phyloP scores from a whole-genome alignment of 2,888 invertebrate genomes.

The Drosophila subsilvestris region DNA sequence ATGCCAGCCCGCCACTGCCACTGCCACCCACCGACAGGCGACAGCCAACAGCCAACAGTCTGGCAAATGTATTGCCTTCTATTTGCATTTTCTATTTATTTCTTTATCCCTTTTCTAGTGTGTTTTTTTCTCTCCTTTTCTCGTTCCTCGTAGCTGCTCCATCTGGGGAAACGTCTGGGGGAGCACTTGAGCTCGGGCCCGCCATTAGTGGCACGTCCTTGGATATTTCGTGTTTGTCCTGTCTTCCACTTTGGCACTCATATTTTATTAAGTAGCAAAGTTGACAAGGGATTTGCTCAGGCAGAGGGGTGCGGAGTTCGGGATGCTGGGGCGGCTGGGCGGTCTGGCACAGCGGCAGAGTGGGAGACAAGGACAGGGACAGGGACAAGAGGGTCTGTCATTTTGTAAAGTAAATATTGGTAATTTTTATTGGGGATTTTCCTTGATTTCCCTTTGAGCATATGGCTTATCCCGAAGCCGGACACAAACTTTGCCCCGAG shows the following conservation, averaged over 20 bases:
- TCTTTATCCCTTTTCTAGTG: constrained; percentile 70
- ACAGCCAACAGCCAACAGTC: constrained; percentile 17
- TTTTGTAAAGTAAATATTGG: constrained; percentile 80
- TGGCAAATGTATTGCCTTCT: constrained; percentile 75
- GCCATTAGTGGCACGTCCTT: constrained; percentile 74
- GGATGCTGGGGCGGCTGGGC: not conserved
- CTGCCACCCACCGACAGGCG: not conserved
- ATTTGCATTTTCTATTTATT: constrained; percentile 80
- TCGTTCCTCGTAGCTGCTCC: not conserved
- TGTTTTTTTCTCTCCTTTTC: constrained; percentile 1
- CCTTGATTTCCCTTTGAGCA: constrained; percentile 61
- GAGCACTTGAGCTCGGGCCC: constrained; percentile 67
- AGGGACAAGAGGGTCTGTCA: constrained; percentile 60
- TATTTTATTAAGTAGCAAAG: constrained; percentile 79
- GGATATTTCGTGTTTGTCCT: constrained; percentile 47
- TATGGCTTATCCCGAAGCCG: constrained; percentile 56
- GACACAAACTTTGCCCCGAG: constrained; percentile 41
- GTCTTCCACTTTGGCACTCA: constrained; percentile 72
- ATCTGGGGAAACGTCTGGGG: not conserved
- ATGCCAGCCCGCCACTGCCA: not conserved
- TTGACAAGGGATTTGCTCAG: constrained; percentile 76
- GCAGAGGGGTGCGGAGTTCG: not conserved
- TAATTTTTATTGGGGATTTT: constrained; percentile 79
- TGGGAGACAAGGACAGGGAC: constrained; percentile 11
- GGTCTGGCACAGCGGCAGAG: not conserved